Conservation (phyloP, 2,888 invertebrate species). For the Trichopria drosophilae region DNA sequence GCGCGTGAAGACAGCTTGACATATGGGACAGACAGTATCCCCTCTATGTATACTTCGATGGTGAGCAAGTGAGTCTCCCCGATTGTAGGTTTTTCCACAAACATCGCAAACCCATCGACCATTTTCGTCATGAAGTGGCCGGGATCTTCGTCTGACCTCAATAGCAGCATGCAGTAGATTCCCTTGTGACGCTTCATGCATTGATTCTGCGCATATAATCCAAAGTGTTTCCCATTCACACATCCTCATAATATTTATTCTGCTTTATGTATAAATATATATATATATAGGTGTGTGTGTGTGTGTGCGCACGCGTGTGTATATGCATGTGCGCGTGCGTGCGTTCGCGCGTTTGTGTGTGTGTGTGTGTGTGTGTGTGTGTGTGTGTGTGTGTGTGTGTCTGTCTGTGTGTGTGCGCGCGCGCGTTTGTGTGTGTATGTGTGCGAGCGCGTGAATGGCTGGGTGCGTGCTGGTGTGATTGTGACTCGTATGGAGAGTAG, state of each 20-base stretch:
- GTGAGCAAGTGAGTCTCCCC: conserved; percentile 57
- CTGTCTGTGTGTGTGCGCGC: too few relatives aligned
- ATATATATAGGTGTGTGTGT: too few relatives aligned
- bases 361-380: too few relatives aligned
- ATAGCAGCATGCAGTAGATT: conserved; percentile 44
- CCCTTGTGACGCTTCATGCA: conserved; percentile 47
- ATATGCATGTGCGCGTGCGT: too few relatives aligned
- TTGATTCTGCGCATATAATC: conserved; percentile 58
- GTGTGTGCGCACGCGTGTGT: too few relatives aligned
- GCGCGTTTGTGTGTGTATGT: too few relatives aligned
- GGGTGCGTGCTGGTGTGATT: too few relatives aligned
- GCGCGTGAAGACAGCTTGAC: conserved; percentile 56
- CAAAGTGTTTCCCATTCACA: conserved; percentile 56
- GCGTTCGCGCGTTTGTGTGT: too few relatives aligned
- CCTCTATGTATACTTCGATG: conserved; percentile 59
- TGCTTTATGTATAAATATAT: too few relatives aligned
- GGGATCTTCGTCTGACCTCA: conserved; percentile 49
- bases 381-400: too few relatives aligned
- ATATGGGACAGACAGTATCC: conserved; percentile 57
- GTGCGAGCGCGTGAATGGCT: too few relatives aligned
- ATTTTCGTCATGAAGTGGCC: conserved; percentile 52
- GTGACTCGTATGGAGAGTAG: too few relatives aligned
- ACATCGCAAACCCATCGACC: conserved; percentile 58
- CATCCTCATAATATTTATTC: conserved; percentile 44
- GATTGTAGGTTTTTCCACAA: conserved; percentile 58